Base-by-base conservation (phyloP, 2,888 invertebrate species). In the Hirtodrosophila trivittata region DNA sequence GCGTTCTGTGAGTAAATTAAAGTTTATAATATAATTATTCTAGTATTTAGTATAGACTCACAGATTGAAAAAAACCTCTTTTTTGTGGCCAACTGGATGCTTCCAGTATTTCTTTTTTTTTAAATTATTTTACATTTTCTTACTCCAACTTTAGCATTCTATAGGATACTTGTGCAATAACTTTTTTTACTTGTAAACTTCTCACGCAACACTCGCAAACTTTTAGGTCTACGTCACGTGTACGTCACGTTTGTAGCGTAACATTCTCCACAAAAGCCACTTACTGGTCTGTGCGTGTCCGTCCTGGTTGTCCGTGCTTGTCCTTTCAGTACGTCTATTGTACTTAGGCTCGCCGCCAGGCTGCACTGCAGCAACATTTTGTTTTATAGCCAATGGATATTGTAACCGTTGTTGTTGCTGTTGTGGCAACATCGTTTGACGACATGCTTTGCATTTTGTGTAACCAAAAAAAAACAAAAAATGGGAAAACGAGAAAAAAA, bases 371-470 rank as follows among this genome's bases (percentile, higher is more conserved):
- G 86, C 66, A 51, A 75, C 83, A 78, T 70, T 85, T 85, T 77
- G 57, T 51, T 76, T 55, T 55, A 71, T 58, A 14, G 58, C 51
- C 72, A 71, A 64, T 70, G 70, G 30, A 25, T 49, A 52, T 39
- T 46, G n/a, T 21, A 21, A 21, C 12, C 50, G 37, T 42, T 54
- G 41, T 38, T 47, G 45, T 21, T 57, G 50, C 35, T 39, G 38
- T 30, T 33, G 52, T 28, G 30, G 60, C 49, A 30, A 45, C 51
- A 56, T 45, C 42, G 54, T 49, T 66, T 59, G 42, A 63, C 70
- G 70, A 72, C 81, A 86, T 65, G 87, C 65, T 77, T 69, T 77
- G 75, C 69, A 77, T 77, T 77, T 81, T 66, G 70, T 83, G 77
- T 72, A 65, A 51, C 55, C 78, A 55, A 56, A 77, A 66, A 54